These are phyloP conservation scores for Dendropsophus ebraccatus DNA, from an alignment of 2,113 vertebrate species.

Conservation along the genomic window DNA sequence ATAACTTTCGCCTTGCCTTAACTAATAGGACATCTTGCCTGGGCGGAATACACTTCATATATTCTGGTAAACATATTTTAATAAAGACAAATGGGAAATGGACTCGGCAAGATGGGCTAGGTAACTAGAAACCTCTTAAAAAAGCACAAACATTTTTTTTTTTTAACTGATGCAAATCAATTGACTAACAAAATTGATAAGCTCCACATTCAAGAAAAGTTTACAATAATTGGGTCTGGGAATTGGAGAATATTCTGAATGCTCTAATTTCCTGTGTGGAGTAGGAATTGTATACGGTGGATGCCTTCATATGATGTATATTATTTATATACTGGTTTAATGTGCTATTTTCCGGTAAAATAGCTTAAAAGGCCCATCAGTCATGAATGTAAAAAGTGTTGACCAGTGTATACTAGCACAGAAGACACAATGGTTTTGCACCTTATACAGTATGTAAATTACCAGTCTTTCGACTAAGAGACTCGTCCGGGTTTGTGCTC, in stretches of 20 bases:
- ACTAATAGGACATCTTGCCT: slow-evolving; percentile 83
- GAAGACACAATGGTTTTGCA: neutral
- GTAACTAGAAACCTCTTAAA: slow-evolving; percentile 23
- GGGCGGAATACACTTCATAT: slow-evolving; percentile 81
- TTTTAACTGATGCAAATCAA: slow-evolving; percentile 43
- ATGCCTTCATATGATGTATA: neutral
- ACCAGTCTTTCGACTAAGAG: neutral
- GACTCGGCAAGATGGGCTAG: slow-evolving; percentile 17
- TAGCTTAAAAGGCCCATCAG: neutral
- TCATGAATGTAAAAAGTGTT: neutral
- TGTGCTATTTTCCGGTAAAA: neutral
- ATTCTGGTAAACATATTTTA: slow-evolving; percentile 86
- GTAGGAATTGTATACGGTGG: neutral
- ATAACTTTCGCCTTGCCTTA: slow-evolving; percentile 78
- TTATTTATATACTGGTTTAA: neutral
- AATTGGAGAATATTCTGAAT: neutral
- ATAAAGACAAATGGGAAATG: slow-evolving; percentile 70
- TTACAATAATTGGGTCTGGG: slow-evolving; percentile 41
- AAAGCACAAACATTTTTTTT: slow-evolving; percentile 15
- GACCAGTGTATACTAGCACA: neutral
- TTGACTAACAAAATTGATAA: slow-evolving; percentile 30
- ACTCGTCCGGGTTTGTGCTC: too few species aligned
- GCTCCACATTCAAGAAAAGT: slow-evolving; percentile 21
- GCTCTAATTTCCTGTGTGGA: neutral
- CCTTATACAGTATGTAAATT: neutral